These are phyloP conservation scores for Falco cherrug DNA, from an alignment of 2,797 vertebrate genomes.

Conservation along the genomic window DNA sequence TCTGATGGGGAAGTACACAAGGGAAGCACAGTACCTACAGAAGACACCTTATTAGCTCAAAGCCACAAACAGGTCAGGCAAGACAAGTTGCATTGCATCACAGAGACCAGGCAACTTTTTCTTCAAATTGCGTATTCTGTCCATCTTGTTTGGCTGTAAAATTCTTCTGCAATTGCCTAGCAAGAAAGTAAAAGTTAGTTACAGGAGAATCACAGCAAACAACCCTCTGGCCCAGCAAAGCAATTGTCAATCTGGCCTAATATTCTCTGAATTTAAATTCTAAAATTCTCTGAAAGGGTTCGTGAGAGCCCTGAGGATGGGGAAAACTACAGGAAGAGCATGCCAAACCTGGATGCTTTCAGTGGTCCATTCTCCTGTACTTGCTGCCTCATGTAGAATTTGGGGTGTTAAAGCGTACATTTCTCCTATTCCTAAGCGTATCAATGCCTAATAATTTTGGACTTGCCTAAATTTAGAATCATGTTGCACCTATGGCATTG, in stretches of 20 bases:
- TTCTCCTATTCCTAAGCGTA: not conserved
- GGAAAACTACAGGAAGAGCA: not conserved
- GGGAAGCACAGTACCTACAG: not conserved
- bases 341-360: not conserved
- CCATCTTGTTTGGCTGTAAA: not conserved
- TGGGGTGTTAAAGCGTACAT: not conserved
- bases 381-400: not conserved
- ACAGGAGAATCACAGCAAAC: not conserved
- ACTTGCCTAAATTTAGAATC: not conserved
- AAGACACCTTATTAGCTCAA: not conserved
- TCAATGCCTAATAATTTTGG: not conserved
- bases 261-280: not conserved
- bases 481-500: not conserved
- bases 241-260: too few species aligned
- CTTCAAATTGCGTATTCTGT: not conserved
- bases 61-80: not conserved
- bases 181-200: not conserved
- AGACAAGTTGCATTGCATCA: not conserved
- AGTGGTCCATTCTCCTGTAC: fast-evolving
- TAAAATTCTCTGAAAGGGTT: not conserved
- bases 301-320: not conserved
- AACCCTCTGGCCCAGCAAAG: not conserved
- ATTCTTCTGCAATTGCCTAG: not conserved
- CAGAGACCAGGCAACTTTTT: not conserved
- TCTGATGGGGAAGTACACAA: not conserved